Evolutionary conservation across 1,140 invertebrate genomes (phyloP).

Genomic region (Cyrtorhinus lividipennis): DNA sequence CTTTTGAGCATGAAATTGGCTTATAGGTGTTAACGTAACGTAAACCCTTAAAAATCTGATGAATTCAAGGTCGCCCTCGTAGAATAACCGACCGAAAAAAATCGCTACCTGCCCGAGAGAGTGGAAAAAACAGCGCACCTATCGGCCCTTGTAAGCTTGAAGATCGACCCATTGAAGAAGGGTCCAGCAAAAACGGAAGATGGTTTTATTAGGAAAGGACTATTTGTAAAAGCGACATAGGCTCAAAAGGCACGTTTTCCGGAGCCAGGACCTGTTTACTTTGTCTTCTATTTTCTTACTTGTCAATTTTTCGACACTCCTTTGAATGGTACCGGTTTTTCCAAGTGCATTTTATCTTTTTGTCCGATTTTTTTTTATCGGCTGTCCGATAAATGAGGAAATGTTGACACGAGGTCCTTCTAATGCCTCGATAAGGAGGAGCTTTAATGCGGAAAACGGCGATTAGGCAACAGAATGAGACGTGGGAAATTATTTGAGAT

Average conservation of each 20-base stretch:
- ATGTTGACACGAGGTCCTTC: background rate
- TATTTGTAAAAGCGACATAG: background rate
- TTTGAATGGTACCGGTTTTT: background rate
- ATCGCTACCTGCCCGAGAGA: too few species aligned
- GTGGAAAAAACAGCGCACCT: too few species aligned
- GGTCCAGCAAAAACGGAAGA: background rate
- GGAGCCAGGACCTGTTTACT: background rate
- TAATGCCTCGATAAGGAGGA: too few species aligned
- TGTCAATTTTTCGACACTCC: slow-evolving; percentile 1
- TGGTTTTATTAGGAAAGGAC: slow-evolving; percentile 1
- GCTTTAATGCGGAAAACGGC: too few species aligned
- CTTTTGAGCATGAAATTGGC: too few species aligned
- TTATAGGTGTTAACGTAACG: too few species aligned
- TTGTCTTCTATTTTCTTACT: slow-evolving; percentile 6
- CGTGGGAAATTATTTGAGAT: too few species aligned
- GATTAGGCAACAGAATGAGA: too few species aligned
- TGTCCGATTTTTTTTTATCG: background rate
- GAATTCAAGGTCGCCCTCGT: too few species aligned
- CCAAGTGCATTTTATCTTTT: background rate
- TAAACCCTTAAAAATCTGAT: too few species aligned
- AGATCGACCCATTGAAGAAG: background rate
- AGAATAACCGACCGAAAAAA: too few species aligned
- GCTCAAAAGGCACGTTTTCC: slow-evolving; percentile 3
- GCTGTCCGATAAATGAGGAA: background rate
- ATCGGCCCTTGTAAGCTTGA: too few species aligned